A percentile compares a stretch with the other conserved stretches of the same genome.
Evolutionary conservation across 2,797 vertebrate species (phyloP).

Genomic region (Pangasius sanitwongsei): DNA sequence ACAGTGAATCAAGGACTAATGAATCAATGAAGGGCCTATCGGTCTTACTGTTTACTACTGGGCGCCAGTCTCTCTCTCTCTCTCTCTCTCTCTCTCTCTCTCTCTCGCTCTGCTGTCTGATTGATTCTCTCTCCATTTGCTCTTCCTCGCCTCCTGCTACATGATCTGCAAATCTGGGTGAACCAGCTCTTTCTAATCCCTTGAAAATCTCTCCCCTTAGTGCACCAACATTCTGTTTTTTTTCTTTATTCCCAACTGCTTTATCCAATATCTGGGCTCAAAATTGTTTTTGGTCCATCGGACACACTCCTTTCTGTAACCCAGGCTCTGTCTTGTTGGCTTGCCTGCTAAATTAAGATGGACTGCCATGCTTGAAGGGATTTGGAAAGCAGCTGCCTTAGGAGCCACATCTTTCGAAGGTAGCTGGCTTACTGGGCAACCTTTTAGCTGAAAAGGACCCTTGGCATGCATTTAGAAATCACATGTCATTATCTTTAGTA

Average conservation of each 20-base stretch:
- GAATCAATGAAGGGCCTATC: slow-evolving; percentile 13
- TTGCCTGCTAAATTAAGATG: neutral
- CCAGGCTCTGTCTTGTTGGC: neutral
- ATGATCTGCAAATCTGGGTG: slow-evolving; percentile 41
- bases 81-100: slow-evolving; percentile 18
- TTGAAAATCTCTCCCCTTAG: slow-evolving; percentile 12
- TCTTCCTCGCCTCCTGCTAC: slow-evolving; percentile 14
- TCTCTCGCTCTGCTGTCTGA: slow-evolving; percentile 32
- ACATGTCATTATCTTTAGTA: neutral
- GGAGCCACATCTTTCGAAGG: neutral
- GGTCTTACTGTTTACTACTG: slow-evolving; percentile 27
- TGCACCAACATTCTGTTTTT: neutral
- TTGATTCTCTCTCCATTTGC: slow-evolving; percentile 42
- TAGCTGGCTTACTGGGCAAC: neutral
- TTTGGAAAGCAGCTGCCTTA: slow-evolving; percentile 11
- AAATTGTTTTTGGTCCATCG: neutral
- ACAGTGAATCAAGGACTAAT: slow-evolving; percentile 16
- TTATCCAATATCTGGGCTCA: neutral
- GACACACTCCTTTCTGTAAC: neutral
- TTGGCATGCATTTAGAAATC: neutral
- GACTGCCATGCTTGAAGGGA: neutral
- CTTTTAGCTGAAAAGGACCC: neutral
- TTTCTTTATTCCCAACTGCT: neutral
- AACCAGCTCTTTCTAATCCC: slow-evolving; percentile 17
- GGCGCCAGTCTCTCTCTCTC: slow-evolving; percentile 1